These are phyloP conservation scores for Pyxicephalus adspersus DNA, from an alignment of 2,113 vertebrate species.

Conservation along the genomic window DNA sequence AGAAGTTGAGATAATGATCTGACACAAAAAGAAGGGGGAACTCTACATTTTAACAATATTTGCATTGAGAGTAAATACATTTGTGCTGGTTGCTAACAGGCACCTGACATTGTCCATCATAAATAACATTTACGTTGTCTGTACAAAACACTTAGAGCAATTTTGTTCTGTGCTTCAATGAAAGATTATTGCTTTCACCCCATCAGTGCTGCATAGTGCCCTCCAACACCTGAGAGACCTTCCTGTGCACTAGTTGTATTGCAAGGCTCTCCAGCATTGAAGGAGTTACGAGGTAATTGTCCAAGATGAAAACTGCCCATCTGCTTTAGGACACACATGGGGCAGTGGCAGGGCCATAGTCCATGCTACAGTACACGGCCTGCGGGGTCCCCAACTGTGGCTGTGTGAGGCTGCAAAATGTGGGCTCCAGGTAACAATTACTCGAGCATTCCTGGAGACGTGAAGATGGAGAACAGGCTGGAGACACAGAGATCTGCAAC, in stretches of 20 bases:
- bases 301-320: neutral
- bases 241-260: conserved; percentile 7
- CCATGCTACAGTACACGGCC: neutral
- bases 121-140: too few relatives aligned
- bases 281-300: conserved; percentile 12
- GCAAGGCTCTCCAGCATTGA: conserved; percentile 9
- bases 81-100: too few relatives aligned
- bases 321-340: neutral
- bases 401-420: neutral
- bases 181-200: conserved; percentile 24
- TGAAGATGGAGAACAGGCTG: neutral
- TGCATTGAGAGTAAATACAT: too few relatives aligned
- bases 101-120: too few relatives aligned
- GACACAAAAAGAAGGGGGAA: too few relatives aligned
- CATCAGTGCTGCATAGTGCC: conserved; percentile 13
- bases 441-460: neutral
- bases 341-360: neutral
- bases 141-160: neutral
- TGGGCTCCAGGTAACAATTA: neutral
- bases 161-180: conserved; percentile 24
- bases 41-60: too few relatives aligned
- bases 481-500: conserved; percentile 17
- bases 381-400: neutral
- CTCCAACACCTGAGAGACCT: neutral
- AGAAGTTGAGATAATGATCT: too few relatives aligned